phyloP scores from a whole-genome alignment of 2,113 vertebrate species.

The Cebus imitator region DNA sequence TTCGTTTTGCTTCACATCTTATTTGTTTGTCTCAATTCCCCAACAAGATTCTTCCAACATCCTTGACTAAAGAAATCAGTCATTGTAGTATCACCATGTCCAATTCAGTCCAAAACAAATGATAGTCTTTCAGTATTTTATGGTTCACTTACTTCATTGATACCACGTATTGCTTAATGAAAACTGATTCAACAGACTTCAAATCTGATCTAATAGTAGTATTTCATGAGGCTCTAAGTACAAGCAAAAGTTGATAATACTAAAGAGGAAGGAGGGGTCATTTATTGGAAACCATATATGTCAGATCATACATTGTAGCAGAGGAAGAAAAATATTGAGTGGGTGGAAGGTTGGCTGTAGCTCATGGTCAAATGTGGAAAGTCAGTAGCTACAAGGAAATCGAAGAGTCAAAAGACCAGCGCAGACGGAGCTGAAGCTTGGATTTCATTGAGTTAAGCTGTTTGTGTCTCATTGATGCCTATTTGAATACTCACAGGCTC shows the following conservation, averaged over 20 bases:
- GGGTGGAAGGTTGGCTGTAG: constrained; percentile 17
- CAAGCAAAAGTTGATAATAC: neutral
- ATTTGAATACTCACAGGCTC: neutral
- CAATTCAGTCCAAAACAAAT: neutral
- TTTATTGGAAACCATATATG: neutral
- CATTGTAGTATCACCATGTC: neutral
- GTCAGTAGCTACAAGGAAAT: constrained; percentile 15
- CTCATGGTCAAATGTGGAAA: constrained; percentile 8
- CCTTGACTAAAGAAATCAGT: neutral
- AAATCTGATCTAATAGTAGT: neutral
- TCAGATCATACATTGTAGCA: neutral
- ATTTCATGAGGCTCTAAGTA: neutral
- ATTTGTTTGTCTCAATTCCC: neutral
- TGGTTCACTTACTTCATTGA: neutral
- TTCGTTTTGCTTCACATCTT: neutral
- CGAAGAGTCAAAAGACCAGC: neutral
- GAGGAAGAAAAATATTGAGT: neutral
- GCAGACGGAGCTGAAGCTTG: neutral
- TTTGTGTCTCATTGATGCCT: neutral
- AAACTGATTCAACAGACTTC: neutral
- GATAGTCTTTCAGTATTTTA: neutral
- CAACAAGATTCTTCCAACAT: neutral
- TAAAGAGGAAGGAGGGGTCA: neutral
- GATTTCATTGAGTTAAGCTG: neutral
- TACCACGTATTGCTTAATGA: neutral